These are phyloP conservation scores for Hartigia nigra DNA, from an alignment of 2,888 invertebrate genomes.

Conservation along the genomic window DNA sequence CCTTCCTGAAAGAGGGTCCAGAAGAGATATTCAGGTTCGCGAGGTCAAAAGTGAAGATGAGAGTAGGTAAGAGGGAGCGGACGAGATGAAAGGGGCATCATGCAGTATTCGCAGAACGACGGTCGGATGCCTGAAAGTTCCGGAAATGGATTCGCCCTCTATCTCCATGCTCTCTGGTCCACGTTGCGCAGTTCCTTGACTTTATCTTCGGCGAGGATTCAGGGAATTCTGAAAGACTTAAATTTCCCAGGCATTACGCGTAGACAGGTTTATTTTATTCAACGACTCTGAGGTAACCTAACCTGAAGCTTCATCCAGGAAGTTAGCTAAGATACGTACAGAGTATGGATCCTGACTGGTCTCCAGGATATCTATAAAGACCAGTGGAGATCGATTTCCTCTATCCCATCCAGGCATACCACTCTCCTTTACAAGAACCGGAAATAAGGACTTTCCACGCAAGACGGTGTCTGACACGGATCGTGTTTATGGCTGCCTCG, in stretches of 20 bases:
- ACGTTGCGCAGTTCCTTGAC: background rate
- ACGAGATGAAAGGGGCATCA: background rate
- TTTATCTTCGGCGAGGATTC: background rate
- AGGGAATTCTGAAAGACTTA: background rate
- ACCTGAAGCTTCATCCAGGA: background rate
- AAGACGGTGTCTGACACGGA: background rate
- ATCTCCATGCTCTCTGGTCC: background rate
- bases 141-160: background rate
- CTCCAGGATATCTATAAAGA: background rate
- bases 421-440: background rate
- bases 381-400: background rate
- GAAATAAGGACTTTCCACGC: background rate
- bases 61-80: background rate
- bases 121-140: slow-evolving; percentile 1
- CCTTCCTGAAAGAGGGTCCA: background rate
- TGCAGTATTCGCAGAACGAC: background rate
- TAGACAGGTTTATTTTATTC: background rate
- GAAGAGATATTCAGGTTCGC: background rate
- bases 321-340: background rate
- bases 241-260: background rate
- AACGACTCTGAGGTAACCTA: background rate
- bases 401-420: too few species aligned
- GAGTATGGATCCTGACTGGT: background rate
- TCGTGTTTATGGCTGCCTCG: background rate
- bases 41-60: background rate